These are phyloP conservation scores for Listrodromus nycthemerus DNA, from an alignment of 2,888 invertebrate genomes.

Conservation along the genomic window DNA sequence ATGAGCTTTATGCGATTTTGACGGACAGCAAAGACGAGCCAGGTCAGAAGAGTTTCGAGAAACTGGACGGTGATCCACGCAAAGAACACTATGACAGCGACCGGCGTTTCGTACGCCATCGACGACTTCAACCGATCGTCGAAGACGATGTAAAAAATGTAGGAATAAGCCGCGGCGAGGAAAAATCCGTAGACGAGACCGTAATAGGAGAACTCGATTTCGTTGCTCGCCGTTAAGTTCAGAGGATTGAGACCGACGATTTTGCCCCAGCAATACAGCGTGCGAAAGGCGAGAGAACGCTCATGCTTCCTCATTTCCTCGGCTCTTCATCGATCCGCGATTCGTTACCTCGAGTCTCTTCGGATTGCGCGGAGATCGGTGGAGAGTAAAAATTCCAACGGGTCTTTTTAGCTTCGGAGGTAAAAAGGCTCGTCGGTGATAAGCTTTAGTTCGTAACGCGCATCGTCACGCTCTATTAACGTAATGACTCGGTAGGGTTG, in stretches of 20 bases:
- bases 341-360: too few relatives aligned
- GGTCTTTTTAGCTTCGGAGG: background rate
- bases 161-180: background rate
- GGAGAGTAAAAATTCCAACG: background rate
- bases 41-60: slow-evolving; percentile 16
- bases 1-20: slow-evolving; percentile 39
- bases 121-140: slow-evolving; percentile 4
- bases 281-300: slow-evolving; percentile 22
- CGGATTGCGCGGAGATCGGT: too few relatives aligned
- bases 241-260: slow-evolving; percentile 50
- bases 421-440: background rate
- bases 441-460: background rate
- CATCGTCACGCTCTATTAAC: background rate
- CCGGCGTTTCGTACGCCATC: slow-evolving; percentile 37
- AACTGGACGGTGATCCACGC: background rate
- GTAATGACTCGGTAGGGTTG: background rate
- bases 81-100: slow-evolving; percentile 27
- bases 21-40: slow-evolving; percentile 28
- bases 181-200: slow-evolving; percentile 42
- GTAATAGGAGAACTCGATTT: slow-evolving; percentile 40
- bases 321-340: too few relatives aligned
- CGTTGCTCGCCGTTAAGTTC: slow-evolving; percentile 19
- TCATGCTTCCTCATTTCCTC: slow-evolving; percentile 10
- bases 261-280: slow-evolving; percentile 51
- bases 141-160: slow-evolving; percentile 4